Conservation (phyloP, 2,797 vertebrate species). For the Hypotaenidia philippensis region DNA sequence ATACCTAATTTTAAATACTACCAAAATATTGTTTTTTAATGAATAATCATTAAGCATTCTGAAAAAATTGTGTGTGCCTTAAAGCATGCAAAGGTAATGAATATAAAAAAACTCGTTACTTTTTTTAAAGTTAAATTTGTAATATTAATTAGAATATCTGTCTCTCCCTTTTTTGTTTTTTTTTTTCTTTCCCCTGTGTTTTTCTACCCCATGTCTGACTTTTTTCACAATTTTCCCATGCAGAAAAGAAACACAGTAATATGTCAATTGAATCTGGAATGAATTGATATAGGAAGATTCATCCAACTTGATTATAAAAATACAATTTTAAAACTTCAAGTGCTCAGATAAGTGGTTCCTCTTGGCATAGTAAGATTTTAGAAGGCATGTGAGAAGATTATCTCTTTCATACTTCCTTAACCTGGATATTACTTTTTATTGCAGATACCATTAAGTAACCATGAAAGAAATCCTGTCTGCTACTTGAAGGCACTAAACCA, state of each 20-base stretch:
- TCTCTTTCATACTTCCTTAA: not conserved
- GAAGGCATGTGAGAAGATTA: not conserved
- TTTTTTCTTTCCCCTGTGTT: not conserved
- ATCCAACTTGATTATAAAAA: not conserved
- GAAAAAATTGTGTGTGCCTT: not conserved
- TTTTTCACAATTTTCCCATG: not conserved
- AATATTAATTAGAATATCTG: not conserved
- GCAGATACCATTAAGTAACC: not conserved
- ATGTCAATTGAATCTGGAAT: not conserved
- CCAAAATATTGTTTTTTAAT: not conserved
- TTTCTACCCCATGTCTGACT: not conserved
- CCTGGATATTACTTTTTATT: not conserved
- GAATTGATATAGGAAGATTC: not conserved
- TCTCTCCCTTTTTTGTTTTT: not conserved
- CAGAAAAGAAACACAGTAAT: not conserved
- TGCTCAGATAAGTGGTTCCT: not conserved
- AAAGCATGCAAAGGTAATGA: not conserved
- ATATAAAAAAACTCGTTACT: fast-evolving
- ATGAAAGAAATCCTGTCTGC: not conserved
- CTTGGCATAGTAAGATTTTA: not conserved
- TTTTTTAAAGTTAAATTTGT: not conserved
- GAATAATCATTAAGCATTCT: not conserved
- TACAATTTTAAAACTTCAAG: not conserved
- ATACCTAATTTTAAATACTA: not conserved
- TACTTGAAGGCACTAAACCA: not conserved